Base-by-base conservation (phyloP, 2,888 invertebrate genomes). In the Nomada ruficornis region DNA sequence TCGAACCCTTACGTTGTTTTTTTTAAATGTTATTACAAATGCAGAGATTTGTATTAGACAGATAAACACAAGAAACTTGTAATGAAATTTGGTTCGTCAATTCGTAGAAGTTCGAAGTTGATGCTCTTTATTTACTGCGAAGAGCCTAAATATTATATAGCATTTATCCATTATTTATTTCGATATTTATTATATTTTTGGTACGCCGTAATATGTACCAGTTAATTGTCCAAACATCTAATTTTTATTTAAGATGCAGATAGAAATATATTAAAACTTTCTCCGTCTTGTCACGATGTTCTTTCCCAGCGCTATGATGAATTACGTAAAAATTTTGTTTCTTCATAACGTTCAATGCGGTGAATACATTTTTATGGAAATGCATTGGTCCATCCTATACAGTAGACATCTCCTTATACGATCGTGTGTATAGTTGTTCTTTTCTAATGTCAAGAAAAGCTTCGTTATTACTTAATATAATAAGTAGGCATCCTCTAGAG, bases 161-260 rank as follows among this genome's bases (percentile, higher is more conserved):
- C 13, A 23, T 55, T 55, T 57, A 13, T 29, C n/a, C 9, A n/a
- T 55, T 73, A 65, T 55, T 73, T 65, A 73, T 73, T 73, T 65
- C n/a, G 20, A 55, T 73, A 72, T 54, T 64, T 54, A 44, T 73
- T 44, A 44, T 47, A 15, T 65, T 47, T 71, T 64, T 42, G 13
- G 15, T 36, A 67, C 20, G 29, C 54, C 54, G 20, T 36, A 20
- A 15, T 54, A 36, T 67, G 18, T 26, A 57, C 20, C 29, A 13
- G n/a, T 60, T 26, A 60, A 59, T 60, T 50, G n/a, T 62, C 20
- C 20, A 47, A 1, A 7, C 20, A 47, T 50, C 11, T 36, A 62
- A 23, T 62, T 36, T 20, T 71, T 10, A 7, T 62, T 50, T 62
- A 36, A 52, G 23, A 11, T 36, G 36, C 23, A 23, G 10, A 18